These are phyloP conservation scores for Solenodon paradoxus DNA, from an alignment of 2,113 vertebrate species.

Conservation along the genomic window DNA sequence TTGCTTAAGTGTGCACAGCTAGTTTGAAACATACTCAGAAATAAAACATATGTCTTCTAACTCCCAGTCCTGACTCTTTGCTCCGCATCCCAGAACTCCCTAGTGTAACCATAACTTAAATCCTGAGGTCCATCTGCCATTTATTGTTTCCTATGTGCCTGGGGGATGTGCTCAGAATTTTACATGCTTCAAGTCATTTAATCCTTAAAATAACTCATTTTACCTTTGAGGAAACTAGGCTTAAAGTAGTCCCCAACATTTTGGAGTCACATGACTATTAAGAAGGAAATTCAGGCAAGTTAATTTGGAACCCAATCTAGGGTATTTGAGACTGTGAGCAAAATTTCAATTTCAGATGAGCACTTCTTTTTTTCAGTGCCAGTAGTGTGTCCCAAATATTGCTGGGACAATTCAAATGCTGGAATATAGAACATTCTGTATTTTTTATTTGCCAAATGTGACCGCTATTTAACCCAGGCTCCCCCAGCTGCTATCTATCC, in stretches of 20 bases:
- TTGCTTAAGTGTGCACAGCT: background rate
- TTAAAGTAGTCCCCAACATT: background rate
- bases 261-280: background rate
- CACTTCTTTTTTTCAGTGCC: background rate
- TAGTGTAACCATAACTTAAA: background rate
- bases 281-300: conserved; percentile 5
- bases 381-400: background rate
- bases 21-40: background rate
- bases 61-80: background rate
- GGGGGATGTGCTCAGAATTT: background rate
- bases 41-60: conserved; percentile 6
- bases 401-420: background rate
- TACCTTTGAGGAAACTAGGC: background rate
- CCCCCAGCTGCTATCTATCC: background rate
- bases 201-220: background rate
- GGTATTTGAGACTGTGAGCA: background rate
- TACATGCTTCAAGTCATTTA: background rate
- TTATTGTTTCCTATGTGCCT: conserved; percentile 3
- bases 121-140: background rate
- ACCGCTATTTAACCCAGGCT: background rate
- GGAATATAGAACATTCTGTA: background rate
- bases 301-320: background rate
- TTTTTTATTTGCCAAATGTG: background rate
- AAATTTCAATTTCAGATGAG: conserved; percentile 15
- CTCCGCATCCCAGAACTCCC: background rate